These are phyloP conservation scores for Orthochromis malagaraziensis DNA, from an alignment of 2,113 vertebrate genomes.

Conservation along the genomic window DNA sequence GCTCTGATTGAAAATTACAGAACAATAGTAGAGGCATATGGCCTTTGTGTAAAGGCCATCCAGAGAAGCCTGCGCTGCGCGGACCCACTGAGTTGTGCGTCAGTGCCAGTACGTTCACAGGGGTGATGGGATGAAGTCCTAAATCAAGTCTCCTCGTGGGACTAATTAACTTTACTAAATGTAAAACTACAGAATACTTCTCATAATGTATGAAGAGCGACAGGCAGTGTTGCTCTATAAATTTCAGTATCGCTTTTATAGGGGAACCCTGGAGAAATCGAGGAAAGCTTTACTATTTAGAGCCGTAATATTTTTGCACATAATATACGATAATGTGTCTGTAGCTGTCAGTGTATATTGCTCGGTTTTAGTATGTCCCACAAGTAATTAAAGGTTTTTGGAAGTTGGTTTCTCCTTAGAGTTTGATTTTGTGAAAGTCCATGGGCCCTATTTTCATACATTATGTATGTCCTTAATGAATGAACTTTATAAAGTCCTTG, in stretches of 20 bases:
- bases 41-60: constrained; percentile 21
- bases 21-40: constrained; percentile 13
- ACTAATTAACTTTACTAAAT: not conserved
- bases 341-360: not conserved
- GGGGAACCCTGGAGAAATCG: not conserved
- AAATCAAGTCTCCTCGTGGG: not conserved
- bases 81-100: not conserved
- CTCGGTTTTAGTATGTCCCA: not conserved
- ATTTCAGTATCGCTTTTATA: not conserved
- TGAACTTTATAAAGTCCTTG: not conserved
- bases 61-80: constrained; percentile 2
- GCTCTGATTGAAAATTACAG: not conserved
- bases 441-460: not conserved
- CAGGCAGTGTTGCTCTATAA: not conserved
- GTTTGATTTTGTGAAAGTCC: not conserved
- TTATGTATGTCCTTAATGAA: not conserved
- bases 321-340: not conserved
- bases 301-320: not conserved
- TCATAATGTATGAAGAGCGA: not conserved
- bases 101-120: not conserved
- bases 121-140: not conserved
- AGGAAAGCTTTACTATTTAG: not conserved
- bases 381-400: not conserved
- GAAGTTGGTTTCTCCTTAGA: not conserved
- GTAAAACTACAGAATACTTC: not conserved